These are phyloP conservation scores for Gymnobelideus leadbeateri DNA, from an alignment of 2,113 vertebrate genomes.

Conservation along the genomic window DNA sequence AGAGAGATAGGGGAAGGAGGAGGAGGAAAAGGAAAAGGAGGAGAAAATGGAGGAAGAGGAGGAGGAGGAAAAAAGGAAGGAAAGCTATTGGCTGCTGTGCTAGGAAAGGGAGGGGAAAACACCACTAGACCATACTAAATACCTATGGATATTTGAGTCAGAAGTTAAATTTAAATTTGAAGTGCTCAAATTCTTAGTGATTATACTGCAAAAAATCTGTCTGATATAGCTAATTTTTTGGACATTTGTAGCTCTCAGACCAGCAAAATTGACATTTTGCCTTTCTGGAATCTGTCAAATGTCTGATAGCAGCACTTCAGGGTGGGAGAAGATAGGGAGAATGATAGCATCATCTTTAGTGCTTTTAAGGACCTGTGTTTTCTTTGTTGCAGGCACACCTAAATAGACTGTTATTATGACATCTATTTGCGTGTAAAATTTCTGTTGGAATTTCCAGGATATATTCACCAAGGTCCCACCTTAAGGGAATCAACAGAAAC, in stretches of 20 bases:
- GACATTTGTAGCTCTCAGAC: not conserved
- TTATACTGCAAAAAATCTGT: too few species aligned
- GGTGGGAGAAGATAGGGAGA: too few species aligned
- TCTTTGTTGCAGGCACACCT: conserved; percentile 33
- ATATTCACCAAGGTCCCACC: conserved; percentile 71
- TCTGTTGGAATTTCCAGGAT: conserved; percentile 59
- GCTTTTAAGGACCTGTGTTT: conserved; percentile 30
- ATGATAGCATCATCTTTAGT: too few species aligned
- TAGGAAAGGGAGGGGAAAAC: not conserved
- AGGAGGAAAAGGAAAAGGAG: too few species aligned
- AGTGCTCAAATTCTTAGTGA: too few species aligned
- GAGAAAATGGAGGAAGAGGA: too few species aligned
- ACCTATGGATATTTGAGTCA: not conserved
- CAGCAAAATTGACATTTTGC: not conserved
- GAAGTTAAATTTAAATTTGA: too few species aligned
- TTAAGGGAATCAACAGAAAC: conserved; percentile 81
- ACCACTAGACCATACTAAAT: not conserved
- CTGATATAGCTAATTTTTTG: too few species aligned
- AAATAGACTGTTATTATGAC: conserved; percentile 38
- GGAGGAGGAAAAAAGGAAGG: too few species aligned
- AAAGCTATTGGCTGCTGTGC: not conserved
- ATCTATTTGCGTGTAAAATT: conserved; percentile 56
- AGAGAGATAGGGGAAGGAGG: too few species aligned
- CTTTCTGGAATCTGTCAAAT: too few species aligned
- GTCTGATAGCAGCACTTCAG: too few species aligned